Evolutionary conservation across 2,888 invertebrate genomes (phyloP).

Genomic region (Isotomurus palustris): DNA sequence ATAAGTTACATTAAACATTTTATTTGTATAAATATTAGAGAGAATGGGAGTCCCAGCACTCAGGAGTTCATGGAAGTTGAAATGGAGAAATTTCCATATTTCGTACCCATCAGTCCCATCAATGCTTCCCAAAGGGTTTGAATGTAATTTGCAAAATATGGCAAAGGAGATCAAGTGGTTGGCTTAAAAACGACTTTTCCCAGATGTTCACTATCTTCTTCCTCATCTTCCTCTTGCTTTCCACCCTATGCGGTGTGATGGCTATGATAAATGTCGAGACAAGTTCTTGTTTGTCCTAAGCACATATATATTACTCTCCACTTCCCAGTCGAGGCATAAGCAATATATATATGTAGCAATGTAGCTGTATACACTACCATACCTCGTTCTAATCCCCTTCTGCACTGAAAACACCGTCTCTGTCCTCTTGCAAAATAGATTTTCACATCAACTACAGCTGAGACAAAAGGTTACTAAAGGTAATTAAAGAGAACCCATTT

Average conservation of each 20-base stretch:
- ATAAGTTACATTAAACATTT: neutral
- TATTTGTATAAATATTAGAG: slow-evolving; percentile 3
- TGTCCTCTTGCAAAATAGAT: neutral
- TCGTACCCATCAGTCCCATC: slow-evolving; percentile 3
- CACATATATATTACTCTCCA: too few species aligned
- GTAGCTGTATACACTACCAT: neutral
- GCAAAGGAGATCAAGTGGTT: slow-evolving; percentile 14
- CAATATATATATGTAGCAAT: neutral
- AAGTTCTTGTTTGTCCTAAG: too few species aligned
- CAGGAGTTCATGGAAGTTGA: too few species aligned
- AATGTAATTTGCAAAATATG: slow-evolving; percentile 27
- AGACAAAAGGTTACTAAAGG: slow-evolving; percentile 13
- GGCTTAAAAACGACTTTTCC: slow-evolving; percentile 15
- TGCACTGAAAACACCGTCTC: neutral
- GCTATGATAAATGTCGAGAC: slow-evolving; percentile 9
- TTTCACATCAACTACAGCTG: slow-evolving; percentile 1
- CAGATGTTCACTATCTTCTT: slow-evolving; percentile 6
- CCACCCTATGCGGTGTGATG: too few species aligned
- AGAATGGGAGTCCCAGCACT: neutral
- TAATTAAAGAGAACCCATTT: slow-evolving; percentile 12
- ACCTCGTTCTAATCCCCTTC: neutral
- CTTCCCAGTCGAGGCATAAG: too few species aligned
- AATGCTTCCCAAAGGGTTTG: slow-evolving; percentile 15
- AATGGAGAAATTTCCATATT: slow-evolving; percentile 11
- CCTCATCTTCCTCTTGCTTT: neutral